Evolutionary conservation across 2,797 vertebrate genomes (phyloP), one percentile per base, ranked within the genome.

Genomic region (Petrocephalus sullivani): DNA sequence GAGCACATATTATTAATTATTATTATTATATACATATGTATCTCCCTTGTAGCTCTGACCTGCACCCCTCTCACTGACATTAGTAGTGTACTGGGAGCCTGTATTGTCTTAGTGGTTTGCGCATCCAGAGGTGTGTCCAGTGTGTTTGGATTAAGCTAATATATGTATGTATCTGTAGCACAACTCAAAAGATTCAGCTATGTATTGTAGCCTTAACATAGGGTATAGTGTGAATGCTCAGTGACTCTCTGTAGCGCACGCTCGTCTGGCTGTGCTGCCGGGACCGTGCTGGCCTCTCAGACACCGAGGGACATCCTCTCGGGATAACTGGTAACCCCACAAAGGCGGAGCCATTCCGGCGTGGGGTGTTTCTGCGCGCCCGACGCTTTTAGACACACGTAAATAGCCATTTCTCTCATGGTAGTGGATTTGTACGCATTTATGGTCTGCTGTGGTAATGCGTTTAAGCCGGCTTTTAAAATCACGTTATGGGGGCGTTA

Each of bases 41-140:
- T 71, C 84, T 51, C 60, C 85, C 81, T 71, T 88, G 82, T 56
- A 88, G 71, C 46, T 4, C 5, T 49, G 46, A 88, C 89, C 91
- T 81, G 84, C 88, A 88, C 54, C 86, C 53, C 54, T 78, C 46
- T 90, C 89, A 90, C 86, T 54, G 87, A 88, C 58, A n/a, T 46
- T 90, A 86, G 89, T 86, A 89, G 82, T 57, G 87, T 92, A 90
- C 88, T 90, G 90, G 92, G 90, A 89, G 82, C 92, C 89, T 89
- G 90, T 90, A 41, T 90, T 92, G 85, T 58, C 58, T 89, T 85
- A 78, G 51, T 88, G 41, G 46, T 57, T 37, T 53, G 58, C 75
- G 89, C 91, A 90, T 93, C 91, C 91, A 91, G 49, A 91, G 91
- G 88, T 88, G 84, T 86, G 71, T 88, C 41, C 83, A 49, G 37